Evolutionary conservation across 2,888 invertebrate genomes (phyloP).

Genomic region (Platycheirus albimanus): DNA sequence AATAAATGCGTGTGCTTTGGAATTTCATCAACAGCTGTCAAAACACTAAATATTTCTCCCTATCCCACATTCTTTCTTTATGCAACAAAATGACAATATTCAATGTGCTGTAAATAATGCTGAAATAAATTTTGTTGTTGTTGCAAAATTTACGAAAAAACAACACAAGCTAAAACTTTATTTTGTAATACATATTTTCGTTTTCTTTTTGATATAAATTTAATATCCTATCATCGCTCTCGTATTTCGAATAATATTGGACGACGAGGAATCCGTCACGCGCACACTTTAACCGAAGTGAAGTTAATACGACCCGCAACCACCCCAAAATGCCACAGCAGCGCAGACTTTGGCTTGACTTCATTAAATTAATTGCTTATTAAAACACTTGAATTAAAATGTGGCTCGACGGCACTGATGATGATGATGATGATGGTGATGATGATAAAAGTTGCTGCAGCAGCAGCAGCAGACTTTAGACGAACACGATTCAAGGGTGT

Average conservation of each 20-base stretch:
- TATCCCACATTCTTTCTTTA: neutral
- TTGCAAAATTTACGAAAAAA: conserved; percentile 36
- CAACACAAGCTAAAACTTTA: no score
- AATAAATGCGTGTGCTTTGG: neutral
- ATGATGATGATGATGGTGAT: neutral
- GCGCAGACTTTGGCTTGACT: conserved; percentile 24
- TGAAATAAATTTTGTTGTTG: conserved; percentile 27
- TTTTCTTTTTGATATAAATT: conserved; percentile 33
- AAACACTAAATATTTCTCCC: neutral
- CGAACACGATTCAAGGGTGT: conserved; percentile 16
- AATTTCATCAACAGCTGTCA: conserved; percentile 2
- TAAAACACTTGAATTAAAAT: conserved; percentile 61
- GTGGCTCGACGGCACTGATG: conserved; percentile 6
- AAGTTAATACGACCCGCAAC: conserved; percentile 17
- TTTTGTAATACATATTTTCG: no score
- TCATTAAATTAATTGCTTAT: conserved; percentile 72
- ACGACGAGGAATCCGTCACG: conserved; percentile 25
- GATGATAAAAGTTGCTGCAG: neutral
- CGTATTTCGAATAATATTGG: conserved; percentile 21
- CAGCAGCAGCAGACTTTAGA: neutral
- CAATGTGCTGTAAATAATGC: neutral
- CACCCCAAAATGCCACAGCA: neutral
- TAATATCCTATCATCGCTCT: conserved; percentile 48
- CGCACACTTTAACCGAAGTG: conserved; percentile 22
- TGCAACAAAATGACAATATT: neutral